Base-by-base conservation (phyloP, 2,888 invertebrate genomes). In the Lasius fuliginosus region DNA sequence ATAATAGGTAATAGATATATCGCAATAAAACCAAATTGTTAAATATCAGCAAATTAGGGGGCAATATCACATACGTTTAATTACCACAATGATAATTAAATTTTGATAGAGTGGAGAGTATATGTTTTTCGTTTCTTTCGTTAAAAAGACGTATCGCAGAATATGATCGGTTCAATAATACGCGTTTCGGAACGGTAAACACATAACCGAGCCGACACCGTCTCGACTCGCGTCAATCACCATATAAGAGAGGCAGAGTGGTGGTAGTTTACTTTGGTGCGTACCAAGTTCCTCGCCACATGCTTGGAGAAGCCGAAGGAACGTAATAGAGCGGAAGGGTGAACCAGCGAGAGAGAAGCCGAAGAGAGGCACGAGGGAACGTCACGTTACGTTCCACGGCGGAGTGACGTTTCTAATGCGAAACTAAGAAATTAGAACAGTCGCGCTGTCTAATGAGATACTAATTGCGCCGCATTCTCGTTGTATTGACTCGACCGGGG, bases 331-430 rank as follows among this genome's bases (percentile, higher is more conserved):
- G 82, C 71, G 64, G 23, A 67, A 53, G 81, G 60, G 68, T 56
- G 67, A 49, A 3, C 58, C 36, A 12, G 64, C 56, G 81, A 62
- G 23, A 15, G 85, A 65, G 64, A 62, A 82, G 88, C 81, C 71
- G 60, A 88, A 87, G 77, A 77, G 76, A 33, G 12, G 67, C 85
- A 82, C 87, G 89, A 87, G 90, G 85, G 89, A 87, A 89, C 82
- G 88, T 89, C 88, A 86, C 91, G 88, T 89, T 88, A 90, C 83
- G 82, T 64, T 73, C 75, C 73, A 46, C 46, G 90, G 65, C 87
- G 83, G 90, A 73, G 83, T 91, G 91, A 92, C 92, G 87, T 92
- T 90, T 90, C 89, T 89, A 90, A 90, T 90, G 90, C 89, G 89
- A 88, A 91, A 83, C 90, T 85, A 86, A 87, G 89, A 86, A 90